Evolutionary conservation across 35 echinoderm and acorn worm genomes (phyloP), one percentile per base, ranked within the genome.

Genomic region (Lytechinus variegatus): DNA sequence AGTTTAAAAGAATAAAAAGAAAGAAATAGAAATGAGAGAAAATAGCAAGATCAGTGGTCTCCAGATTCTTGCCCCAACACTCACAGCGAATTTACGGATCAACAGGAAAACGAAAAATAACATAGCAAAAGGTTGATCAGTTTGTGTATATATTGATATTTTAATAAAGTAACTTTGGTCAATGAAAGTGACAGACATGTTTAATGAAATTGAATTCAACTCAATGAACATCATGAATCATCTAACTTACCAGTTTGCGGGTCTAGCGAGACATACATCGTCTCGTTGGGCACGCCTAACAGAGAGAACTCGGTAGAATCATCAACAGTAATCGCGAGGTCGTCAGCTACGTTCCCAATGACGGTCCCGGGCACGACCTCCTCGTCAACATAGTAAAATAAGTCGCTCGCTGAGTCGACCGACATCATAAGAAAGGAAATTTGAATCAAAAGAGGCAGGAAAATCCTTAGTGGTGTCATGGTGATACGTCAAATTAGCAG

Each of bases 251-350:
- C 92, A 55, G 92, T 93, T 57, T 54, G 29, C 54, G 92, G 5
- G 92, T 93, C 54, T 93, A 93, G 54, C 54, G 92, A 53, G 92
- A 93, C 28, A 57, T 93, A 93, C 16, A 24, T 24, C 8, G 92
- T 93, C 92, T 93, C 92, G 92, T 93, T 93, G 14, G 92, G 92
- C 92, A 93, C 53, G 53, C 29, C 11, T 13, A 57, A 55, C 92
- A 57, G 55, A 19, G 54, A 57, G 92, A 93, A 93, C 54, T 55
- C 92, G 6, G 92, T 57, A 57, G 13, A 56, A 53, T 10, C 92
- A n/a, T 93, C 92, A 10, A 93, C 11, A 55, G 92, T 33, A 9
- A 55, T 93, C 53, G 52, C 52, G 92, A 93, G 92, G 55, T 93
- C 92, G 52, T 16, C 53, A 57, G 92, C 92, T 27, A 93, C 53